A percentile compares a stretch with the other conserved stretches of the same genome.
Evolutionary conservation across 2,888 invertebrate species (phyloP).

Genomic region (Colostygia pectinataria): DNA sequence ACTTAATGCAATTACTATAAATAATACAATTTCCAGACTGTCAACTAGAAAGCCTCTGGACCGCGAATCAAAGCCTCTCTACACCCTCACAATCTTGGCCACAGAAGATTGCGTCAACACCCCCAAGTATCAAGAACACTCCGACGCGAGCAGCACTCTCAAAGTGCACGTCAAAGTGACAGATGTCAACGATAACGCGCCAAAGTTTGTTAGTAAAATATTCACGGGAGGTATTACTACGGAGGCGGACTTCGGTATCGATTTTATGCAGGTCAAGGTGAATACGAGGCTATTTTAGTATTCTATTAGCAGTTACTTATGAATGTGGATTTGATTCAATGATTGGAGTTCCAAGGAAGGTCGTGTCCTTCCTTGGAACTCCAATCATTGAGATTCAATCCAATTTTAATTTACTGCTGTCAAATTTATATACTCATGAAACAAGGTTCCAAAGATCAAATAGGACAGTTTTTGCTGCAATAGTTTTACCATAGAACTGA

Average conservation of each 20-base stretch:
- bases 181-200: slow-evolving; percentile 96
- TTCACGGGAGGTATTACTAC: slow-evolving; percentile 98
- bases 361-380: no score
- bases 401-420: no score
- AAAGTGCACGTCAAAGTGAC: slow-evolving; percentile 87
- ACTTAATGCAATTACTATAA: no score
- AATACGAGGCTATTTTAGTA: slow-evolving; percentile 5
- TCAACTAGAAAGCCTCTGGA: slow-evolving; percentile 84
- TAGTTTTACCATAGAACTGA: no score
- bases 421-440: no score
- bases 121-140: slow-evolving; percentile 81
- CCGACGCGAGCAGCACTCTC: slow-evolving; percentile 88
- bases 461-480: no score
- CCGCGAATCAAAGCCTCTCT: slow-evolving; percentile 86
- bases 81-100: slow-evolving; percentile 89
- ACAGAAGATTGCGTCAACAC: slow-evolving; percentile 88
- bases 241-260: slow-evolving; percentile 94
- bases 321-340: no score
- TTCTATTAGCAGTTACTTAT: not conserved
- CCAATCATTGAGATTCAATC: no score
- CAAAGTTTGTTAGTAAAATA: slow-evolving; percentile 89
- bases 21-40: slow-evolving; percentile 46
- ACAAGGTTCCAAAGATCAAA: no score
- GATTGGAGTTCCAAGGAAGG: no score
- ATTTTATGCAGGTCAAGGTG: slow-evolving; percentile 91